These are phyloP conservation scores for Anseranas semipalmata DNA, from an alignment of 2,113 vertebrate genomes.

Conservation along the genomic window DNA sequence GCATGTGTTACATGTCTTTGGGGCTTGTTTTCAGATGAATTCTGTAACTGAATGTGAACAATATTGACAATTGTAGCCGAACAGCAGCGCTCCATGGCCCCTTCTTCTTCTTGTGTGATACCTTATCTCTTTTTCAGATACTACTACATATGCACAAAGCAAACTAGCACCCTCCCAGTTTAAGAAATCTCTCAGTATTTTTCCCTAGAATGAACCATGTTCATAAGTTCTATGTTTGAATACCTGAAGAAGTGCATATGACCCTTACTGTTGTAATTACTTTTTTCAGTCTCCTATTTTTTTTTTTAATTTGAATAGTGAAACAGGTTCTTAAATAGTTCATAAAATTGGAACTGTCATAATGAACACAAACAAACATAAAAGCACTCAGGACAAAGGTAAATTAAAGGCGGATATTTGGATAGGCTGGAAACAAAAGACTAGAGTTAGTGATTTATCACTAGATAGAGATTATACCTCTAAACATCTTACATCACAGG, in stretches of 20 bases:
- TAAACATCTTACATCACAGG: background rate
- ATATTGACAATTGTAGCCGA: background rate
- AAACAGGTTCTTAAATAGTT: background rate
- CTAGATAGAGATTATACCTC: background rate
- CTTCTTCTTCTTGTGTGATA: background rate
- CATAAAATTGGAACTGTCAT: background rate
- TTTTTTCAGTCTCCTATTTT: background rate
- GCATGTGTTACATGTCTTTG: background rate
- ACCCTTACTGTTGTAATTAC: background rate
- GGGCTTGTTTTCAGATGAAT: background rate
- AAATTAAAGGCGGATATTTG: background rate
- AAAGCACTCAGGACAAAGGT: background rate
- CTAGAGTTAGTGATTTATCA: background rate
- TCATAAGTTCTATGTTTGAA: background rate
- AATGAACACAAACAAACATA: background rate
- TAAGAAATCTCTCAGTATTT: background rate
- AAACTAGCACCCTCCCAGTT: background rate
- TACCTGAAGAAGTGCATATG: background rate
- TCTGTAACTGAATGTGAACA: background rate
- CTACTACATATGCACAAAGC: background rate
- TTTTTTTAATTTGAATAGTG: background rate
- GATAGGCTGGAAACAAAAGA: background rate
- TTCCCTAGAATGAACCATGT: background rate
- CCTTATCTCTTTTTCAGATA: background rate
- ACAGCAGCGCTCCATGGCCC: background rate